A percentile compares a stretch with the other conserved stretches of the same genome.
These are phyloP conservation scores for Schizopygopsis malacanthus DNA, from an alignment of 2,797 vertebrate species.

Conservation along the genomic window DNA sequence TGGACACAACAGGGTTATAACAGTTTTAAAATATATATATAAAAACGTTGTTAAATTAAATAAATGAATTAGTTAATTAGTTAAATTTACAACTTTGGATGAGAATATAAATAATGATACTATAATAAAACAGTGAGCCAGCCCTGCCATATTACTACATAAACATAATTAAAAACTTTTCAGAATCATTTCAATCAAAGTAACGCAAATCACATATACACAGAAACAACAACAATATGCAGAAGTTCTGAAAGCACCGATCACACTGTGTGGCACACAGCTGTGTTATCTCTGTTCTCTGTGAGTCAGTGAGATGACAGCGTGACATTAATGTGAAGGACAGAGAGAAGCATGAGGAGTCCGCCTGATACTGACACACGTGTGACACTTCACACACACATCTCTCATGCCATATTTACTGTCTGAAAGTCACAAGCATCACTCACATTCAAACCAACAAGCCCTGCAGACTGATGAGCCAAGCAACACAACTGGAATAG, in stretches of 20 bases:
- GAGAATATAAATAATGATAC: neutral
- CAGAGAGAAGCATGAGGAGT: conserved; percentile 53
- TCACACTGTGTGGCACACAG: conserved; percentile 12
- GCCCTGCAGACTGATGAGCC: neutral
- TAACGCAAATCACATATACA: neutral
- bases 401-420: conserved; percentile 19
- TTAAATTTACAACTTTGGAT: neutral
- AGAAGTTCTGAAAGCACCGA: conserved; percentile 12
- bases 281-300: conserved; percentile 28
- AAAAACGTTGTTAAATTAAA: too few species aligned
- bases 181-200: neutral
- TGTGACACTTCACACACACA: conserved; percentile 64
- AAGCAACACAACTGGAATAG: neutral
- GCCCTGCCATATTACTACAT: neutral
- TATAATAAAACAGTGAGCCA: neutral
- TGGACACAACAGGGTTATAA: neutral
- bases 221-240: neutral
- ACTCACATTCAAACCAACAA: neutral
- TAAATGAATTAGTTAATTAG: too few species aligned
- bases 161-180: too few species aligned
- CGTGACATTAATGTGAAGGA: conserved; percentile 56
- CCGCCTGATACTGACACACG: conserved; percentile 47
- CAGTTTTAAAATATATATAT: neutral
- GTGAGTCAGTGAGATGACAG: conserved; percentile 62
- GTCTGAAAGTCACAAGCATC: conserved; percentile 32